A percentile compares a stretch with the other conserved stretches of the same genome.
Evolutionary conservation across 2,888 invertebrate genomes (phyloP).

Genomic region (Cenopis cana): DNA sequence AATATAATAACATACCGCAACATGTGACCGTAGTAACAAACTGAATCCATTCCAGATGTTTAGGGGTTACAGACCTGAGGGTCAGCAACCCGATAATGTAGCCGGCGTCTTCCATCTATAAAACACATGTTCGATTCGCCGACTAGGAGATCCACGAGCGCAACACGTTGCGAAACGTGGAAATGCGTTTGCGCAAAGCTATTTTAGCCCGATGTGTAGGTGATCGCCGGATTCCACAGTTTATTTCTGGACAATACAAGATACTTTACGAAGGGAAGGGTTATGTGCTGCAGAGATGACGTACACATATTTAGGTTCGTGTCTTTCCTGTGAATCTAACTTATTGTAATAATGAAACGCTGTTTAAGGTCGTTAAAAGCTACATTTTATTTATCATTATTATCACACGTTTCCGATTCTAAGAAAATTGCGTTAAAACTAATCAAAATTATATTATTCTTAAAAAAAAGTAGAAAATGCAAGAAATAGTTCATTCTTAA

Average conservation of each 20-base stretch:
- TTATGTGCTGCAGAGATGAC: too few species aligned
- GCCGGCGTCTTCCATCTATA: not conserved
- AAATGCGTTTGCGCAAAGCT: not conserved
- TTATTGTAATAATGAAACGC: not conserved
- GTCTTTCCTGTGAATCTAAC: too few species aligned
- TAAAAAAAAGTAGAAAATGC: slow-evolving; percentile 33
- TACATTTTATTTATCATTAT: slow-evolving; percentile 37
- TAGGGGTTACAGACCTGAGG: slow-evolving; percentile 3
- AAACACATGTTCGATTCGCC: not conserved
- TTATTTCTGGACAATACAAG: slow-evolving; percentile 1
- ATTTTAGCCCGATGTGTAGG: not conserved
- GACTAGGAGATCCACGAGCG: not conserved
- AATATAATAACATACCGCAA: too few species aligned
- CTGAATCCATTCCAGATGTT: not conserved
- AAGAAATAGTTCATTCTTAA: slow-evolving; percentile 35
- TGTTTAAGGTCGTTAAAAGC: slow-evolving; percentile 19
- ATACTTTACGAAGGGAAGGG: too few species aligned
- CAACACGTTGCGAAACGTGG: not conserved
- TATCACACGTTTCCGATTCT: slow-evolving; percentile 41
- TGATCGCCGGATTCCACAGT: not conserved
- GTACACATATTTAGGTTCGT: too few species aligned
- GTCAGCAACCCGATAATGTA: not conserved
- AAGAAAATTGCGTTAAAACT: slow-evolving; percentile 33
- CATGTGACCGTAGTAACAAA: too few species aligned
- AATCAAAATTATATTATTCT: slow-evolving; percentile 3